Base-by-base conservation (phyloP, 2,888 invertebrate species). In the Chloroclystis v-ata region DNA sequence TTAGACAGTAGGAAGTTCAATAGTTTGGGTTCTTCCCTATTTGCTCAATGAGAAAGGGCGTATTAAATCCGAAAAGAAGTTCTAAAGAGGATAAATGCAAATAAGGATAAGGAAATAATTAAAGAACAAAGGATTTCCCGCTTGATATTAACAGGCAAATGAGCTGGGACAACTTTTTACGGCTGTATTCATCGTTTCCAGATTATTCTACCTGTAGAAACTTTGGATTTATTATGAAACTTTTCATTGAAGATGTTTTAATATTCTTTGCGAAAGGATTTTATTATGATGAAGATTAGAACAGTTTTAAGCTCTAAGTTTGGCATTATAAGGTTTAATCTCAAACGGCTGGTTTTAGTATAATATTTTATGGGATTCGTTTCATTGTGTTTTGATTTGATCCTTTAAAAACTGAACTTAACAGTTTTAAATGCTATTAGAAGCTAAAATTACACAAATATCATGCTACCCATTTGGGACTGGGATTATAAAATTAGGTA, bases 181-280 rank as follows among this genome's bases (percentile, higher is more conserved):
- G 47, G 45, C 47, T 38, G 49, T 50, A 52, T 51, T 54, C 54
- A 53, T 53, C 47, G 49, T 49, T 51, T 50, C 30, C 37, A 42
- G 47, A 53, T 54, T 53, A 52, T 49, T 43, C 45, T 35, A 5
- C 20, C 3, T n/a, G n/a, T n/a, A 43, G 42, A 38, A 45, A 46
- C 39, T 46, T 37, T 35, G 39, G 37, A 50, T 50, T 50, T 43
- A 50, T 16, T 12, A 35, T 24, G 5, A 5, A 50, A 50, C 46
- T 50, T 50, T 49, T 46, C 43, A 50, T 46, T 50, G 39, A 33
- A 49, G 42, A 32, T 42, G 44, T 49, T 49, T 44, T 49, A 46
- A 42, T 42, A 49, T 42, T 49, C 49, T 49, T 49, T 45, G 49
- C 30, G 20, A 46, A 42, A 49, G 45, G 45, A 41, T 42, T 49